These are phyloP conservation scores for Aleiodes testaceus DNA, from an alignment of 2,888 invertebrate genomes.

Conservation along the genomic window DNA sequence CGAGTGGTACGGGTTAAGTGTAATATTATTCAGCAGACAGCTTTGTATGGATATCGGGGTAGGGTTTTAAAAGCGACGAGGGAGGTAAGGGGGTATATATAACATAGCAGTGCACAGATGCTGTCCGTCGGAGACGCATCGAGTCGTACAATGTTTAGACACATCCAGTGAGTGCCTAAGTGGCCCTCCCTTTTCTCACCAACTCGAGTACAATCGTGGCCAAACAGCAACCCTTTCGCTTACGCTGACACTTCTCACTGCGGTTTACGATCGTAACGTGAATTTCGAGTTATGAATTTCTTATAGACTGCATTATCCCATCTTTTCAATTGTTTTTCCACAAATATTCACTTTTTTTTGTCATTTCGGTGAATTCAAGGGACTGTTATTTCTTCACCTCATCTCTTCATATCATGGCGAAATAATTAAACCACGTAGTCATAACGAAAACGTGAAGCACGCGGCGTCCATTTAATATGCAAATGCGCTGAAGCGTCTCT, in stretches of 20 bases:
- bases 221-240: constrained; percentile 24
- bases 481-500: constrained; percentile 39
- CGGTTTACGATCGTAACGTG: constrained; percentile 37
- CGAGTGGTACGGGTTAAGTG: constrained; percentile 69
- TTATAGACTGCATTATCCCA: constrained; percentile 3
- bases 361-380: not conserved
- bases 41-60: constrained; percentile 70
- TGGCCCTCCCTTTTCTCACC: constrained; percentile 50
- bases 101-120: constrained; percentile 67
- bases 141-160: constrained; percentile 28
- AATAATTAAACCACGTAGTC: constrained; percentile 36
- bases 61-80: constrained; percentile 19
- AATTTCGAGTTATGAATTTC: constrained; percentile 34
- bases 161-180: constrained; percentile 63
- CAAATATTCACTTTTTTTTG: too few relatives aligned
- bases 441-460: constrained; percentile 32
- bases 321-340: too few relatives aligned
- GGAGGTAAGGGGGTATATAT: constrained; percentile 23
- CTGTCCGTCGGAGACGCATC: constrained; percentile 58
- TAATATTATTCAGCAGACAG: constrained; percentile 73
- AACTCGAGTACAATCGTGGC: not conserved
- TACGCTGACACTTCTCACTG: constrained; percentile 38
- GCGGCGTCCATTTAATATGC: constrained; percentile 45
- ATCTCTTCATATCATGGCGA: not conserved
- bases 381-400: constrained; percentile 2